These are phyloP conservation scores for Origma solitaria DNA, from an alignment of 2,113 vertebrate genomes.

Conservation along the genomic window DNA sequence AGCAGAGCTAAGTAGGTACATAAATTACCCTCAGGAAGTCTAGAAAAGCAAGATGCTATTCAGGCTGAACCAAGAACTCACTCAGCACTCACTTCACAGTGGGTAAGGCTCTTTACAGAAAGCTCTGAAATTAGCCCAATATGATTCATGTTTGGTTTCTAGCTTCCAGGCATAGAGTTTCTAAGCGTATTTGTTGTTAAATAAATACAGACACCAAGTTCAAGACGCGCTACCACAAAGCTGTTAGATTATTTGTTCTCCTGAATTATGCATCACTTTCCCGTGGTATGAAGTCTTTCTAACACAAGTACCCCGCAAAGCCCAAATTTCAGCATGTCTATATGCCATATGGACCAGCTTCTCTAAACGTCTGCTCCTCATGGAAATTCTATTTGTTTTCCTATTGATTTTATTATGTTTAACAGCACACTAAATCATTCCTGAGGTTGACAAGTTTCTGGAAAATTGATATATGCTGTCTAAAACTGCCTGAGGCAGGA, in stretches of 20 bases:
- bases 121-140: conserved; percentile 1
- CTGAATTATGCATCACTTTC: conserved; percentile 38
- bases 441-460: conserved; percentile 58
- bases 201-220: conserved; percentile 49
- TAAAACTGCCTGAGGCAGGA: conserved; percentile 53
- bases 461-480: conserved; percentile 61
- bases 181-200: conserved; percentile 42
- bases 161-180: conserved; percentile 14
- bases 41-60: background rate
- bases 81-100: background rate
- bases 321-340: conserved; percentile 24
- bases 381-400: conserved; percentile 65
- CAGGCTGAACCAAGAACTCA: background rate
- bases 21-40: background rate
- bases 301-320: conserved; percentile 21
- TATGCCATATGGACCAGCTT: conserved; percentile 23
- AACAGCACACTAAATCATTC: conserved; percentile 63
- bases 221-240: background rate
- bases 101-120: background rate
- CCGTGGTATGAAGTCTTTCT: conserved; percentile 24
- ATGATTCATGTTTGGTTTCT: conserved; percentile 1
- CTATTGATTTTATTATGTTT: conserved; percentile 59
- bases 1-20: background rate
- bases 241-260: conserved; percentile 38
- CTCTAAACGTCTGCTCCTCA: conserved; percentile 34